Base-by-base conservation (phyloP, 2,113 vertebrate species). In the Struthidea cinerea region DNA sequence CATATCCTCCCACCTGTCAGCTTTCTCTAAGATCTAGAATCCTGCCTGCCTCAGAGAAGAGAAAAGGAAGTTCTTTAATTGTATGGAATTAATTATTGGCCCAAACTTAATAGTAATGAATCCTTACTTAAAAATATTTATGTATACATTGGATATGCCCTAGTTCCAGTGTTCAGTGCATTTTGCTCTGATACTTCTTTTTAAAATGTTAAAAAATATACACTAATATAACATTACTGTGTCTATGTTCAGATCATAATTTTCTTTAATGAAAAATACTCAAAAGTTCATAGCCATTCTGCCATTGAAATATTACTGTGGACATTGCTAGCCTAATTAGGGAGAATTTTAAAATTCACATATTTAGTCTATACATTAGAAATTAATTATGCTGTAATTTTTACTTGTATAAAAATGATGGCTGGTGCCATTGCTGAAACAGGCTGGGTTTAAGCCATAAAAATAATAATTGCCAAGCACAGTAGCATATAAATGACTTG, bases 31-130 rank as follows among this genome's bases (percentile, higher is more conserved):
- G 80, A 28, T 47, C 23, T 52, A 76, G 84, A 76, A 69, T 93
- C 87, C 39, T 95, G 2, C 88, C 79, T 96, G 65, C 85, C 65
- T 91, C 94, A 83, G 69, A 88, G 93, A 68, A 70, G 73, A 84
- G 53, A 88, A 56, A 83, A 93, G 57, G 44, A 84, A 60, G 37
- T 90, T 87, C n/a, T 80, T 33, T 61, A 37, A 71, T 61, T 71
- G 7, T 93, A 42, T 88, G 60, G 80, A 74, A 86, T 63, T 23
- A 93, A 91, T 77, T 94, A 71, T 74, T 71, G 23, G 50, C 64
- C 46, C 79, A 92, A 95, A 89, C 65, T 59, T 84, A 75, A 57
- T 50, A 94, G n/a, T 71, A 75, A 84, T 92, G 27, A 94, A 64
- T 87, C 85, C 49, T 70, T 74, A 81, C 27, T 81, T 81, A 19